These are phyloP conservation scores for Accipiter cooperii DNA, from an alignment of 2,113 vertebrate genomes.

Conservation along the genomic window DNA sequence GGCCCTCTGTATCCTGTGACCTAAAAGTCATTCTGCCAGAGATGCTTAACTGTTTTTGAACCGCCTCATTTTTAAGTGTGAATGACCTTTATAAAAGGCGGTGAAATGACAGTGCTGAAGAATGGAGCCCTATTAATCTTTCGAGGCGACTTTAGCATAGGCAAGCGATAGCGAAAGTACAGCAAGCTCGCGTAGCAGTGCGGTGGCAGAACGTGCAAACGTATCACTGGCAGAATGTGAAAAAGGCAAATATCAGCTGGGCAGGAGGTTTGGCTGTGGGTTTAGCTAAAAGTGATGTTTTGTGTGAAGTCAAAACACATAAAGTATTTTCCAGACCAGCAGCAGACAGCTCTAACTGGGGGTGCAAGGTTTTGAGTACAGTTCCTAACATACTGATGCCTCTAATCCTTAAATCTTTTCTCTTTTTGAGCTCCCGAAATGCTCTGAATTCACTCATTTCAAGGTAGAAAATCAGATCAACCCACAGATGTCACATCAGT, in stretches of 20 bases:
- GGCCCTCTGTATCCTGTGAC: not conserved
- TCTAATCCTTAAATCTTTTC: not conserved
- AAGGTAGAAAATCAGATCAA: not conserved
- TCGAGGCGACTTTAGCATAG: not conserved
- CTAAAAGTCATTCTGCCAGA: constrained; percentile 34
- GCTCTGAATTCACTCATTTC: not conserved
- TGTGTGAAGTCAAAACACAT: not conserved
- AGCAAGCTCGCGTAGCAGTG: not conserved
- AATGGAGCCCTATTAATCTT: constrained; percentile 34
- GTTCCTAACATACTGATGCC: not conserved
- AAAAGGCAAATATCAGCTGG: not conserved
- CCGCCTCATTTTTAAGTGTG: not conserved
- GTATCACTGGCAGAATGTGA: not conserved
- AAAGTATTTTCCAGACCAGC: not conserved
- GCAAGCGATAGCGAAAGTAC: not conserved
- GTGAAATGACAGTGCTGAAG: constrained; percentile 34
- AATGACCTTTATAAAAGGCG: constrained; percentile 33
- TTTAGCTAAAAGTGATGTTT: not conserved
- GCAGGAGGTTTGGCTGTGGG: not conserved
- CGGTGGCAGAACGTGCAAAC: not conserved
- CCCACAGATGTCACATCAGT: not conserved
- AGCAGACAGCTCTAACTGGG: not conserved
- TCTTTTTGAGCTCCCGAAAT: not conserved
- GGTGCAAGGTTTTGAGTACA: not conserved
- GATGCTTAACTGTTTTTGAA: constrained; percentile 24